Evolutionary conservation across 2,888 invertebrate genomes (phyloP), one percentile per base, ranked within the genome.

Genomic region (Sphinx pinastri): DNA sequence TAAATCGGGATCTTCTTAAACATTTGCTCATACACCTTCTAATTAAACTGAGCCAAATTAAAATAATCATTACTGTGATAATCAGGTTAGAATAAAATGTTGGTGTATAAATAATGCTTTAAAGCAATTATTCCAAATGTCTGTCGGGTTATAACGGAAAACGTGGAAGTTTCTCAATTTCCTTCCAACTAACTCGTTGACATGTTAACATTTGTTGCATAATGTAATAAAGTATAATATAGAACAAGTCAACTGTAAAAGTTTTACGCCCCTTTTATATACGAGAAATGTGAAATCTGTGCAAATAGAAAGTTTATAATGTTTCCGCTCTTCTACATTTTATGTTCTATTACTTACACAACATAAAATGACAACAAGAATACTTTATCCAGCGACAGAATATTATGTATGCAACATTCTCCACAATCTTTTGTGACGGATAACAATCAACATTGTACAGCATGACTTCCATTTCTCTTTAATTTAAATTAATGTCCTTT

Each of bases 261-360:
- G 13, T 63, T 63, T 19, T 19, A 63, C 19, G 49, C 19, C 47
- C 19, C 49, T 49, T 63, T 63, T 63, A 47, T 19, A 16, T 47
- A 11, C 12, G 60, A 63, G 47, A 63, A 63, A 63, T 11, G 47
- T 63, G 63, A 68, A 68, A 11, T 60, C n/a, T 68, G 13, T 38
- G 19, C 16, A 16, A 13, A 68, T 68, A 68, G 67, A 68, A 52
- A 63, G 54, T 60, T 70, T 66, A 57, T 70, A 14, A 55, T 25
- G 52, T 68, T 68, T 68, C 19, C 14, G 19, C 38, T 60, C 47
- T 12, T 5, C 12, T 49, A 63, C 16, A 66, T 19, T 47, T 69
- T 63, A 52, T 54, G 16, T 54, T 68, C 52, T n/a, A 12, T 63
- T 12, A 51, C 25, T 59, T 51, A 49, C 31, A 58, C 31, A 58